Base-by-base conservation (phyloP, 2,113 vertebrate species). In the Anarrhichthys ocellatus region DNA sequence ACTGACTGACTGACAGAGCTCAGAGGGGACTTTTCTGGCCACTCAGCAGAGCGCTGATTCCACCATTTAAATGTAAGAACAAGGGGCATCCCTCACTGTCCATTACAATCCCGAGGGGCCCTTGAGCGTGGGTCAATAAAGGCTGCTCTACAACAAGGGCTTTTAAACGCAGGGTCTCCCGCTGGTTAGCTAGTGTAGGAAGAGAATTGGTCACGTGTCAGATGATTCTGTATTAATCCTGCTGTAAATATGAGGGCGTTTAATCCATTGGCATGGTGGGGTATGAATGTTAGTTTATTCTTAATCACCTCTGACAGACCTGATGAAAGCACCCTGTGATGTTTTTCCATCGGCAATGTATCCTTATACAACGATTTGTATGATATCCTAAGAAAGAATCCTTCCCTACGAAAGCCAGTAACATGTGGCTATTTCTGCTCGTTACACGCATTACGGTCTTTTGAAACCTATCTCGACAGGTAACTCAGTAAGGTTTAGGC, bases 21-120 rank as follows among this genome's bases (percentile, higher is more conserved):
- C 74, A 38, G 38, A 50, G 42, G 71, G 44, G 27, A n/a, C 54
- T 67, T 71, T 88, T 48, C 64, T 40, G 42, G 58, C 72, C 67
- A 69, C 62, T 84, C 81, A 71, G 58, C 73, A 78, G 40, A 79
- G 36, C 4, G 6, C 27, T 85, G 82, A 73, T 34, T 61, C 1
- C 1, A 8, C 34, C 58, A 82, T 82, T 77, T 74, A 76, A 61
- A 81, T 58, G 64, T 22, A 58, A 24, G 76, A 38, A 73, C 65
- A 67, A 66, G 63, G 52, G 59, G 59, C 73, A 85, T 85, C 34
- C 58, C 73, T 89, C 88, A 74, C 24, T 78, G 70, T 79, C 70
- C 67, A 69, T 81, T 71, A 78, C 22, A 10, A 42, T 67, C 69
- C 69, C 6, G 0, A 38, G 27, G 58, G 59, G 44, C 2, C n/a